A percentile compares a stretch with the other conserved stretches of the same genome.
phyloP scores from a whole-genome alignment of 1,140 invertebrate species.

The Macrotrachela quadricornifera region DNA sequence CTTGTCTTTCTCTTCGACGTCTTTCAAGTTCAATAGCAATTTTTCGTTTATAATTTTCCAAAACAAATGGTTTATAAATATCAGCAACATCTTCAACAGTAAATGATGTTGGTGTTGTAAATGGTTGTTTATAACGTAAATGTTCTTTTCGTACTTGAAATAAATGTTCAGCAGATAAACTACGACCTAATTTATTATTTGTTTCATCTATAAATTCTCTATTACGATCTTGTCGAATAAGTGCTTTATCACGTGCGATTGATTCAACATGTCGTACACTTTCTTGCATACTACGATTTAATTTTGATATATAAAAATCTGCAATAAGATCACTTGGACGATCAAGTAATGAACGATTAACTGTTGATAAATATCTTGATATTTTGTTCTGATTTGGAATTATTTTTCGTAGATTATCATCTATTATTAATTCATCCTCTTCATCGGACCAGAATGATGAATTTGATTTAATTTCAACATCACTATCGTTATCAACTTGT shows the following conservation, averaged over 20 bases:
- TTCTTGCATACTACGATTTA: constrained; percentile 5
- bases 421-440: too few species aligned
- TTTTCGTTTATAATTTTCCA: constrained; percentile 9
- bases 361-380: not conserved
- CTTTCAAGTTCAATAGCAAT: constrained; percentile 6
- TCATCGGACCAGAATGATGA: too few species aligned
- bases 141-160: constrained; percentile 2
- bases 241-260: not conserved
- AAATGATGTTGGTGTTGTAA: not conserved
- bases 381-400: too few species aligned
- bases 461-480: too few species aligned
- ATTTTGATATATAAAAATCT: constrained; percentile 8
- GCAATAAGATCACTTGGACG: constrained; percentile 1
- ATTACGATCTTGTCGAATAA: too few species aligned
- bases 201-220: too few species aligned
- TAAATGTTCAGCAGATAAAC: not conserved
- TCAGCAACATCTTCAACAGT: constrained; percentile 5
- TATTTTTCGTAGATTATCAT: too few species aligned
- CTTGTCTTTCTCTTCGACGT: not conserved
- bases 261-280: constrained; percentile 4
- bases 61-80: constrained; percentile 3
- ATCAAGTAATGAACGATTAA: not conserved
- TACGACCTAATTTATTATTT: not conserved
- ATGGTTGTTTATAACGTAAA: not conserved
- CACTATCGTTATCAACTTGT: too few species aligned